These are phyloP conservation scores for Sesamia inferens DNA, from an alignment of 2,888 invertebrate genomes.

Conservation along the genomic window DNA sequence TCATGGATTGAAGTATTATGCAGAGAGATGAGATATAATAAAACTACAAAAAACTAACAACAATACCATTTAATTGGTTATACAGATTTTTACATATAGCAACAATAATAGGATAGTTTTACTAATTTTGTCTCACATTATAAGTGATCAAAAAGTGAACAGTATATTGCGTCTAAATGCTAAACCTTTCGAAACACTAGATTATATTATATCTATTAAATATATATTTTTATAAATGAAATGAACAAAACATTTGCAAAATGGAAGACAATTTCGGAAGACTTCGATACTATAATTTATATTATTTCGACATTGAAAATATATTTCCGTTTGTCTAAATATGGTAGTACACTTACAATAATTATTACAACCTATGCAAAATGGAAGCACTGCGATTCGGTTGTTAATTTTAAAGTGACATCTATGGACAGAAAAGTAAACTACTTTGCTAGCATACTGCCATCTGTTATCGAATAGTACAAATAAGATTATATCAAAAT, in stretches of 20 bases:
- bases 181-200: constrained; percentile 66
- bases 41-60: constrained; percentile 83
- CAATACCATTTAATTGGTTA: constrained; percentile 89
- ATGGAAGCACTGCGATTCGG: constrained; percentile 72
- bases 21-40: constrained; percentile 50
- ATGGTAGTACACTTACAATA: too few species aligned
- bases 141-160: constrained; percentile 78
- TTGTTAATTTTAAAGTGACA: constrained; percentile 48
- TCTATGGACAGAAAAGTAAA: constrained; percentile 29
- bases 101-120: constrained; percentile 82
- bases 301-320: constrained; percentile 85
- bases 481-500: constrained; percentile 23
- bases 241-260: constrained; percentile 52
- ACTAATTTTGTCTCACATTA: constrained; percentile 76
- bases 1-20: neutral
- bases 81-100: constrained; percentile 88
- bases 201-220: constrained; percentile 63
- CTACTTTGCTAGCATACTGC: constrained; percentile 57
- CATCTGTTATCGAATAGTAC: constrained; percentile 61
- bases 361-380: constrained; percentile 41
- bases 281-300: constrained; percentile 59
- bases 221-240: constrained; percentile 54
- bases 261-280: constrained; percentile 77
- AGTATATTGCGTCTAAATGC: constrained; percentile 80
- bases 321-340: constrained; percentile 68